Base-by-base conservation (phyloP, 2,888 invertebrate genomes). In the Drosophila flavopinicola region DNA sequence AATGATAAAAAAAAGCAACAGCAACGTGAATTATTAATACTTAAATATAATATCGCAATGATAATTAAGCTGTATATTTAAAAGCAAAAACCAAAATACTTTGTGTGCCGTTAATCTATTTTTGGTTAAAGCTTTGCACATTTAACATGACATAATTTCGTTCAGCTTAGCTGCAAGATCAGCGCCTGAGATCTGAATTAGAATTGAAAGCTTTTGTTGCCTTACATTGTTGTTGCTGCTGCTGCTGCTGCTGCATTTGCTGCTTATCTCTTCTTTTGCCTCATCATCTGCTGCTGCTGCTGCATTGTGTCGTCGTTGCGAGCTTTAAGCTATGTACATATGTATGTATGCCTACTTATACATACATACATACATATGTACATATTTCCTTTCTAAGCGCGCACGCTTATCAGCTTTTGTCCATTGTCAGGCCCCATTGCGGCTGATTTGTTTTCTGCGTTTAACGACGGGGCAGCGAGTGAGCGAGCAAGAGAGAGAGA, bases 331-430 rank as follows among this genome's bases (percentile, higher is more conserved):
- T 37, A 6, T 25, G 23, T 20, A 11, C 13, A 9, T 39, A n/a
- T 11, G 15, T 20, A 0, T 7, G n/a, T n/a, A n/a, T n/a, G n/a
- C n/a, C n/a, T n/a, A n/a, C n/a, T n/a, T n/a, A n/a, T n/a, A n/a
- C n/a, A n/a, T n/a, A n/a, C n/a, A 3, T 27, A n/a, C 6, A 9
- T 11, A 6, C 23, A 7, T 45, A n/a, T 29, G 33, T 56, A 35
- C 24, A 17, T 33, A 33, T 57, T 70, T 71, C 51, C 33, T 65
- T 57, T 37, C 37, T 42, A 69, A 63, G 57, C 69, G 51, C 61
- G 23, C 66, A 9, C 48, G 56, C 54, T 66, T 70, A 70, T 70
- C 72, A 66, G 72, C 54, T 37, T 45, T 64, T 64, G 45, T 42
- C 37, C 49, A 32, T 42, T 60, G 42, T 37, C 29, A 35, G 42